Conservation (phyloP, 2,888 invertebrate genomes). For the Torymus auratus region DNA sequence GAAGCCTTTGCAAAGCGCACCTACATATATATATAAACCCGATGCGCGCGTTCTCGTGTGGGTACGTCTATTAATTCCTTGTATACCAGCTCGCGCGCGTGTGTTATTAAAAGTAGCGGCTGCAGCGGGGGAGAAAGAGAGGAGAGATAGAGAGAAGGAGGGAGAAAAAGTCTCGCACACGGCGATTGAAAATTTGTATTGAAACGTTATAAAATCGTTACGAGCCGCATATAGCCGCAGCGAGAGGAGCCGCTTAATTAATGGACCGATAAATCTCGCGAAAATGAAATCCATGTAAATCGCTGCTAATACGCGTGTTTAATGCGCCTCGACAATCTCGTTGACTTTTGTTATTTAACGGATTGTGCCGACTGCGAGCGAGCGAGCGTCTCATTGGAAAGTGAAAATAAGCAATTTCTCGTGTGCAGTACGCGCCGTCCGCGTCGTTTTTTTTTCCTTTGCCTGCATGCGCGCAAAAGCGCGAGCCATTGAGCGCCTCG, state of each 20-base stretch:
- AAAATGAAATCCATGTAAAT: slow-evolving; percentile 51
- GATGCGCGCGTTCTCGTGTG: background rate
- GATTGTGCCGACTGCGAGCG: slow-evolving; percentile 5
- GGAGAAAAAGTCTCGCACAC: background rate
- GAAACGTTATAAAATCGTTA: slow-evolving; percentile 49
- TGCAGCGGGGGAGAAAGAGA: background rate
- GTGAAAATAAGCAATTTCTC: slow-evolving; percentile 40
- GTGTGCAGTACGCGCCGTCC: background rate
- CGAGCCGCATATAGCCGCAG: background rate
- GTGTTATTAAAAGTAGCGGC: slow-evolving; percentile 38
- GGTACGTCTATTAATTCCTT: slow-evolving; percentile 47
- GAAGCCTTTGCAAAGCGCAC: slow-evolving; percentile 4
- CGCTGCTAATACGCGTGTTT: slow-evolving; percentile 46
- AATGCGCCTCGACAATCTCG: slow-evolving; percentile 46
- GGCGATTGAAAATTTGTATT: slow-evolving; percentile 53
- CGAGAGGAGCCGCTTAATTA: slow-evolving; percentile 44
- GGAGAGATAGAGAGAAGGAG: background rate
- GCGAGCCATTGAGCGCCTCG: background rate
- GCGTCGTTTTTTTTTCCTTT: background rate
- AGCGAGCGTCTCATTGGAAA: slow-evolving; percentile 9
- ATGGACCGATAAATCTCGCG: slow-evolving; percentile 51
- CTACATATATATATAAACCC: no score
- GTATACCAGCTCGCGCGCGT: background rate
- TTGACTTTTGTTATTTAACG: slow-evolving; percentile 46
- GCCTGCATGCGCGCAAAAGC: no score